Evolutionary conservation across 1,140 invertebrate species (phyloP), one percentile per base, ranked within the genome.

Genomic region (Cotesia chilonis): DNA sequence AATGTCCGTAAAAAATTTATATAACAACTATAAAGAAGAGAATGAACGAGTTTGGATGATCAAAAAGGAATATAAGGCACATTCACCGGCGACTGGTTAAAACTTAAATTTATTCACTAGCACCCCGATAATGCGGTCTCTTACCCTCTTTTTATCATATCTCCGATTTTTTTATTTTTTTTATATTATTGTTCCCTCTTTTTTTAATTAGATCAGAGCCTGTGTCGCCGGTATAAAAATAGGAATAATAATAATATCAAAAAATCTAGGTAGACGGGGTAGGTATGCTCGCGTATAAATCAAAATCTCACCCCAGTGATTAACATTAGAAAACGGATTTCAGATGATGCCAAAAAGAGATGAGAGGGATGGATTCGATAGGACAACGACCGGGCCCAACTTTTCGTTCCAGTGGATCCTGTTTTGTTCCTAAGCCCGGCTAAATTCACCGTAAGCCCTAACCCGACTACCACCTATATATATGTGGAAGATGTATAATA

Each of bases 121-220:
- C 74, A 64, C 64, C 60, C 17, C 59, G 72, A 75, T 75, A 73
- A 71, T 73, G 67, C 60, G 71, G 60, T 68, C 65, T 57, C 57
- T 47, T 65, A 35, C 12, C 36, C 52, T 61, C 65, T 61, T 63
- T 60, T 47, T 47, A 47, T 47, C 41, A 47, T 67, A n/a, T 47
- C 35, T 14, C 55, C 61, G 28, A n/a, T 20, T 61, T 20, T 10
- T 28, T 12, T 36, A 20, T 10, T 20, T 28, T 35, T 28, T 17
- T 7, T 35, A 35, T 71, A 38, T 35, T 38, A 14, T 12, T 63
- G 28, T 28, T 28, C 57, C 28, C 7, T 75, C 72, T 68, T 72
- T 75, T 75, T 75, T 75, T 73, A 75, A 75, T 75, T 75, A 75
- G 74, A 75, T 75, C 74, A 75, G 71, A 70, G 28, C 28, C 59